Percentiles rank a stretch among this genome's conserved stretches.
Conservation (phyloP, 2,113 vertebrate genomes). For the Dicaeum eximium region DNA sequence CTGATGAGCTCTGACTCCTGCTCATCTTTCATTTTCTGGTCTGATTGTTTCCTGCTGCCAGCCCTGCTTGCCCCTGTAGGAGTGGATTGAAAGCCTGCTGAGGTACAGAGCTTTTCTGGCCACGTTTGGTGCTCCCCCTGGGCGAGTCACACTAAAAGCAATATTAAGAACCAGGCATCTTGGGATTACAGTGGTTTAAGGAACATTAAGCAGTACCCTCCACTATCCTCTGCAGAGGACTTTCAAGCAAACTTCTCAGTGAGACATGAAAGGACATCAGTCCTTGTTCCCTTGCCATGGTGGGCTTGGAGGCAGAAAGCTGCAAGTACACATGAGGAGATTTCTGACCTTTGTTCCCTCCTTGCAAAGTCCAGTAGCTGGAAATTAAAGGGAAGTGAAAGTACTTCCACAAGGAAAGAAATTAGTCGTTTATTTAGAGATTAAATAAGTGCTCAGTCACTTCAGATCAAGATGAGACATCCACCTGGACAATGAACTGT, state of each 20-base stretch:
- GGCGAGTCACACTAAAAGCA: background rate
- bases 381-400: background rate
- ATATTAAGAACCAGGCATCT: background rate
- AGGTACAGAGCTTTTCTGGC: background rate
- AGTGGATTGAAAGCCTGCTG: background rate
- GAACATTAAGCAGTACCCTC: background rate
- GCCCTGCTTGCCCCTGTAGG: background rate
- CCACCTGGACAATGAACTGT: background rate
- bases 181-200: background rate
- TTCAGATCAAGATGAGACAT: background rate
- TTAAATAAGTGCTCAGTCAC: background rate
- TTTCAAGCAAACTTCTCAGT: background rate
- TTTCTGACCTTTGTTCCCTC: background rate
- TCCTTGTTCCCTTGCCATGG: background rate
- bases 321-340: background rate
- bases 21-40: conserved; percentile 37
- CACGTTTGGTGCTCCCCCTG: background rate
- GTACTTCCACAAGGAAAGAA: background rate
- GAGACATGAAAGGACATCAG: background rate
- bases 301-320: background rate
- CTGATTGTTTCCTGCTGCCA: background rate
- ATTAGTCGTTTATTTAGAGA: background rate
- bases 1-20: conserved; percentile 16
- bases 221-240: background rate
- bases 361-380: background rate